phyloP scores from a whole-genome alignment of 2,113 vertebrate species.

The Tauraco erythrolophus region DNA sequence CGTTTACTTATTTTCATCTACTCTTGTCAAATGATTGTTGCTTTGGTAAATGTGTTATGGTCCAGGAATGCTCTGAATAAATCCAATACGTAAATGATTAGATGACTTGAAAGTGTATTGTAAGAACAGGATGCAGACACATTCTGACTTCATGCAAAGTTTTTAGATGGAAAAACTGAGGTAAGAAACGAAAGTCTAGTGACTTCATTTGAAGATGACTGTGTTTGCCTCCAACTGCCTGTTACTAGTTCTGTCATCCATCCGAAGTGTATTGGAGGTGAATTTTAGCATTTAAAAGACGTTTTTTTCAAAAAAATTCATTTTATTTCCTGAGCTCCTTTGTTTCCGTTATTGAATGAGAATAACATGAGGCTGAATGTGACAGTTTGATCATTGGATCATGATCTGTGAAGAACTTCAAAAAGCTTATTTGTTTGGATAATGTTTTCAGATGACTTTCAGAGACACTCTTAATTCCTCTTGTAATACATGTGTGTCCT shows the following conservation, averaged over 20 bases:
- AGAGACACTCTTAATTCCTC: background rate
- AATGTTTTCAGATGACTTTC: background rate
- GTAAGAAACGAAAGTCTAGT: background rate
- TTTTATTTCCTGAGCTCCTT: background rate
- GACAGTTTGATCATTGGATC: background rate
- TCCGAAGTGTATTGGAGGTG: background rate
- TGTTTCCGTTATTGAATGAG: background rate
- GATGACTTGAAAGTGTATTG: background rate
- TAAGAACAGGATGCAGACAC: background rate
- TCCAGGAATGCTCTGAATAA: background rate
- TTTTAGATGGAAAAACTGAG: background rate
- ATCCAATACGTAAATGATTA: background rate
- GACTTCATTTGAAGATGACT: background rate
- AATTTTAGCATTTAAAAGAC: background rate
- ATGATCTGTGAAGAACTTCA: background rate
- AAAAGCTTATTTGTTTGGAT: conserved; percentile 13
- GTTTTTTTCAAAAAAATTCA: background rate
- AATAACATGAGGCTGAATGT: background rate
- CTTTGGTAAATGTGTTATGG: background rate
- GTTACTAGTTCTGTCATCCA: background rate
- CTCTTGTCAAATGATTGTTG: background rate
- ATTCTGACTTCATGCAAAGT: background rate
- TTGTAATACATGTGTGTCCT: background rate
- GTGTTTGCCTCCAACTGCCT: background rate
- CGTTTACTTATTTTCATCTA: background rate